phyloP scores from a whole-genome alignment of 2,113 vertebrate species.

The Illadopsis cleaveri region DNA sequence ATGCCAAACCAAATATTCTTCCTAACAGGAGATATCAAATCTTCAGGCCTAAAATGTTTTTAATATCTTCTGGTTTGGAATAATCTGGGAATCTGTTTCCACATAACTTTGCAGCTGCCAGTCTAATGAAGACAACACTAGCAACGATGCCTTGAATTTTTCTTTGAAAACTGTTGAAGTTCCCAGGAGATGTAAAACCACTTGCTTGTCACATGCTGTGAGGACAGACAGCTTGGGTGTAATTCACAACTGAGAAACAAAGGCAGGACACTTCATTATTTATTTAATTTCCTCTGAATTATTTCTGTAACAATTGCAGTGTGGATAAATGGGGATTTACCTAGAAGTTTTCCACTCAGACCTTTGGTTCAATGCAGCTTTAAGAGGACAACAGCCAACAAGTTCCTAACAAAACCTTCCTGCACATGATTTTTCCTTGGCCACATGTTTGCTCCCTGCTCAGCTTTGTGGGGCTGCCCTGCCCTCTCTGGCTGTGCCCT shows the following conservation, averaged over 20 bases:
- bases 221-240: background rate
- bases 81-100: background rate
- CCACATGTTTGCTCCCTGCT: background rate
- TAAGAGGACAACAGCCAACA: background rate
- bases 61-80: background rate
- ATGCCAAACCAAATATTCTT: background rate
- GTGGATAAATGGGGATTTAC: background rate
- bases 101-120: background rate
- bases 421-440: rapidly evolving
- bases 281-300: background rate
- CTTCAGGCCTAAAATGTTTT: background rate
- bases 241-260: background rate
- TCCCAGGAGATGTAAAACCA: background rate
- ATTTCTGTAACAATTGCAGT: background rate
- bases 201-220: rapidly evolving
- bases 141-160: background rate
- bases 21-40: background rate
- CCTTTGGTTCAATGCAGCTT: background rate
- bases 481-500: background rate
- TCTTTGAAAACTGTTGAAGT: background rate
- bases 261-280: background rate
- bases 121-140: background rate
- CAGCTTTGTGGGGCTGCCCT: background rate
- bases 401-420: background rate
- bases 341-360: background rate